Evolutionary conservation across 2,113 vertebrate species (phyloP).

Genomic region (Marmota flaviventris): DNA sequence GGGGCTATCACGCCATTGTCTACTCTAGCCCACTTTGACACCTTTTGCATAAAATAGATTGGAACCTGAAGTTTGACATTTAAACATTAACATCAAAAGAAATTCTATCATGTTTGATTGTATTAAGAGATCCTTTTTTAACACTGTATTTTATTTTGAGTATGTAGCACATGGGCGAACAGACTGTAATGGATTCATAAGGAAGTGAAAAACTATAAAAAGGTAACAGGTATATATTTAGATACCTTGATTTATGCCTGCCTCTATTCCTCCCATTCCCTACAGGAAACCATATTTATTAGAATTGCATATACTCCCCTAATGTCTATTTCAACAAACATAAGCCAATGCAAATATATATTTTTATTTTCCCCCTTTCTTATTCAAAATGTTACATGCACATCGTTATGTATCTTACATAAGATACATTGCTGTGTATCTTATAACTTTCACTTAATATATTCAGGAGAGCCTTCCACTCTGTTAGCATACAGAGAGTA

Average conservation of each 20-base stretch:
- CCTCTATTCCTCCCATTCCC: not conserved
- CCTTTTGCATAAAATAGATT: conserved; percentile 18
- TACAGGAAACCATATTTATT: not conserved
- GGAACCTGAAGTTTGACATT: conserved; percentile 56
- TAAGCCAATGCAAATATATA: not conserved
- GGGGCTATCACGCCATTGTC: not conserved
- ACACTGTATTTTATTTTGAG: conserved; percentile 17
- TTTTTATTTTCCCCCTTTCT: not conserved
- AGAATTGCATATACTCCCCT: not conserved
- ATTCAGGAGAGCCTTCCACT: not conserved
- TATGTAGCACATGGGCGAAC: not conserved
- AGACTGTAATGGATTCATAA: not conserved
- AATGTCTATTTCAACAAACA: not conserved
- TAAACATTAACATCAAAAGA: conserved; percentile 23
- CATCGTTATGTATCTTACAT: not conserved
- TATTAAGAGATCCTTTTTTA: conserved; percentile 9
- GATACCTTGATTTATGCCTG: not conserved
- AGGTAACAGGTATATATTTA: not conserved
- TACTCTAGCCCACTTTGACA: not conserved
- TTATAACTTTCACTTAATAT: not conserved
- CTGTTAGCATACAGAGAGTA: not conserved
- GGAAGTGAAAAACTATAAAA: not conserved
- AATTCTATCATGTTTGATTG: conserved; percentile 27
- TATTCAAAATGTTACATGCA: not conserved
- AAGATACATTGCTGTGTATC: not conserved